phyloP scores from a whole-genome alignment of 2,888 invertebrate species.

The Atrina japonica region DNA sequence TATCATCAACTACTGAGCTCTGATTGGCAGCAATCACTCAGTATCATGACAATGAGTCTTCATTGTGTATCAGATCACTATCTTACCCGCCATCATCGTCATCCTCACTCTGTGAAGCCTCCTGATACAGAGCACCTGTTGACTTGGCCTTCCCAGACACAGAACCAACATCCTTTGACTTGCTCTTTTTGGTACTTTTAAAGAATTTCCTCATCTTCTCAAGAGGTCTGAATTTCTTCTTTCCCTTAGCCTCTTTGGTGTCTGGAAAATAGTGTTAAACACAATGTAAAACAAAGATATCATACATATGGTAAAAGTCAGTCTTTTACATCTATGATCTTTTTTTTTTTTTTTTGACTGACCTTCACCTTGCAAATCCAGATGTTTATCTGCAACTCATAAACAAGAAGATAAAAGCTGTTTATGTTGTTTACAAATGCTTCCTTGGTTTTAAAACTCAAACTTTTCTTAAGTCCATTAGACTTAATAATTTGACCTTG shows the following conservation, averaged over 20 bases:
- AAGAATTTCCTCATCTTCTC: constrained; percentile 71
- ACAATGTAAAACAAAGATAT: background rate
- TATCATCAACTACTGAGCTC: too few relatives aligned
- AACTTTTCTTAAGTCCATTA: too few relatives aligned
- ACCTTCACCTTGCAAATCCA: too few relatives aligned
- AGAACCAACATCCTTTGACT: constrained; percentile 52
- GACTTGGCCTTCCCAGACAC: constrained; percentile 59
- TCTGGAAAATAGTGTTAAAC: constrained; percentile 47
- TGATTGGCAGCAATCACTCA: too few relatives aligned
- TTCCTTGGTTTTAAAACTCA: too few relatives aligned
- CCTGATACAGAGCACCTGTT: constrained; percentile 62
- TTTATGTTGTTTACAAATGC: too few relatives aligned
- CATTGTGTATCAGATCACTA: too few relatives aligned
- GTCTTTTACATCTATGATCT: background rate
- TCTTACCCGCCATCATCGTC: constrained; percentile 69
- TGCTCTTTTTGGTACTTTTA: constrained; percentile 63
- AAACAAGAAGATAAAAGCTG: too few relatives aligned
- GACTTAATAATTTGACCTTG: too few relatives aligned
- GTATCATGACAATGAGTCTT: too few relatives aligned
- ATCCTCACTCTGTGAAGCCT: constrained; percentile 51
- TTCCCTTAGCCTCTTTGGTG: constrained; percentile 58
- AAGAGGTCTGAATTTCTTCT: constrained; percentile 72
- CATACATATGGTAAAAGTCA: background rate
- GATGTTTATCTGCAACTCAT: too few relatives aligned
- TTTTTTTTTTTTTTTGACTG: too few relatives aligned